Base-by-base conservation (phyloP, 35 echinoderm and acorn worm genomes). In the Strongylocentrotus purpuratus region DNA sequence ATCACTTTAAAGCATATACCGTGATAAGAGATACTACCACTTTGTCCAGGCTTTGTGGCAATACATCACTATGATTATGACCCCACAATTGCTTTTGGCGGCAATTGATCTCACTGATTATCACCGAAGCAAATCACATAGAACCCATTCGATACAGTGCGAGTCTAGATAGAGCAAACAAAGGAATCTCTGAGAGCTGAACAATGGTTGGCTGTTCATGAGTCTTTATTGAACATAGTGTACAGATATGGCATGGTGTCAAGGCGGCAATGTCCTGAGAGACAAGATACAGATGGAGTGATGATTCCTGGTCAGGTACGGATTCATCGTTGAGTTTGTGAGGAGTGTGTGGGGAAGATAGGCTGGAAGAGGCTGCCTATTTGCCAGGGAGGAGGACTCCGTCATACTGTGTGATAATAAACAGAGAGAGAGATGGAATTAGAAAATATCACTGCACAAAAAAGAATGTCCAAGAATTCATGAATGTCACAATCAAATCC, bases 321-420 rank as follows among this genome's bases (percentile, higher is more conserved):
- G 6, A 28, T 14, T 78, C 65, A 78, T n/a, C 7, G 65, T 78
- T 71, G 61, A 71, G 20, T 71, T 28, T 78, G 65, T 22, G 65
- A 78, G 1, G 65, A 78, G 65, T 78, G 65, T 71, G 65, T 78
- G 87, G 11, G 18, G 87, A 46, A 4, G 87, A 18, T 89, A 89
- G 14, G 87, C 32, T 45, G 87, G n/a, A 33, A 88, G 96, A 12
- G 59, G 45, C 31, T 10, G 87, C 86, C 95, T 99, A 97, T 41
- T 97, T 99, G 86, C 98, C 98, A 33, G 98, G 98, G 22, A 99
- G 96, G 46, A 99, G 95, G 95, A 99, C 97, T 88, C 98, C 98
- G 94, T 99, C 98, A 87, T 99, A 99, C 98, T 99, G 95, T 9
- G 95, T 52, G 90, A 32, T 46, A 59, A 61, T 91, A 94, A 95